phyloP scores from a whole-genome alignment of 2,888 invertebrate species.

The Pollenia labialis region DNA sequence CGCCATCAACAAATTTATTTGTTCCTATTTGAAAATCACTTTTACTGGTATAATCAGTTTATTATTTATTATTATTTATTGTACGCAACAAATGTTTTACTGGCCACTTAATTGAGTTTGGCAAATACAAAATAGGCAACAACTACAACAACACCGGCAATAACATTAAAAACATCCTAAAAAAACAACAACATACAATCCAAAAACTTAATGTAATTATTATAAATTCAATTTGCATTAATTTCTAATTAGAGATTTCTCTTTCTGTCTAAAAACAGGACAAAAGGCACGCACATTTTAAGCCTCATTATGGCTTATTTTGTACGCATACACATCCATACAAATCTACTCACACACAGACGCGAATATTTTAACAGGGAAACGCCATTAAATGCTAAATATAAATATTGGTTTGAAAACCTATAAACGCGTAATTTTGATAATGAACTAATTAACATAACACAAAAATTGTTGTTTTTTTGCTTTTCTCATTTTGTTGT shows the following conservation, averaged over 20 bases:
- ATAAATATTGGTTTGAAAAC: slow-evolving; percentile 60
- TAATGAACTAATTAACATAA: slow-evolving; percentile 69
- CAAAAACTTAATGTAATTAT: slow-evolving; percentile 61
- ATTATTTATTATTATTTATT: slow-evolving; percentile 59
- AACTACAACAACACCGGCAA: background rate
- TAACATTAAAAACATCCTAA: background rate
- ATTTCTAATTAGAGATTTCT: slow-evolving; percentile 68
- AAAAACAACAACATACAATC: slow-evolving; percentile 7
- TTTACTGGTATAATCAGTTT: slow-evolving; percentile 41
- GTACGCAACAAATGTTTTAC: slow-evolving; percentile 49
- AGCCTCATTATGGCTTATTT: slow-evolving; percentile 64
- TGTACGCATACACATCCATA: slow-evolving; percentile 3
- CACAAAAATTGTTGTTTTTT: slow-evolving; percentile 46
- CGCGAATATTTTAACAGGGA: background rate
- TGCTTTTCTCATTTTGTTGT: background rate
- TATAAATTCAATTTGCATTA: slow-evolving; percentile 68
- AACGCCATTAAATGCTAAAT: slow-evolving; percentile 45
- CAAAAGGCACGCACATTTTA: slow-evolving; percentile 64
- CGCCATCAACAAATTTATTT: background rate
- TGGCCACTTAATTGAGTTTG: slow-evolving; percentile 57
- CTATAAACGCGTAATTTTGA: slow-evolving; percentile 69
- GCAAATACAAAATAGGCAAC: slow-evolving; percentile 25
- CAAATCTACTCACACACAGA: background rate
- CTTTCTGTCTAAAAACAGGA: slow-evolving; percentile 52
- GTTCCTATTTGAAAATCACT: slow-evolving; percentile 25